Evolutionary conservation across 2,113 vertebrate species (phyloP).

Genomic region (Sinocyclocheilus anshuiensis): DNA sequence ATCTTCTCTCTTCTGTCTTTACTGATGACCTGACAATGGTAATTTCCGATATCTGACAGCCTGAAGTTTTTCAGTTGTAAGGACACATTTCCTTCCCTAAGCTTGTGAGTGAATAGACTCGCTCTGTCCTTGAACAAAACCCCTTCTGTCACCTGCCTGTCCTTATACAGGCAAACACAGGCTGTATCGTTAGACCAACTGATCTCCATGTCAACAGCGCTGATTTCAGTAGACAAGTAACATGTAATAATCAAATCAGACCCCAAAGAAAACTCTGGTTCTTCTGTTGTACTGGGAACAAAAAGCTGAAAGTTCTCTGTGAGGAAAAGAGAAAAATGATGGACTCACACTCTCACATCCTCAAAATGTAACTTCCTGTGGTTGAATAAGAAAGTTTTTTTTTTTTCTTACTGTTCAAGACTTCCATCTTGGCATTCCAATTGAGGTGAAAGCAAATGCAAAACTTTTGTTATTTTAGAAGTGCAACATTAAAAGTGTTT

Average conservation of each 20-base stretch:
- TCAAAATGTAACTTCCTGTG: too few species aligned
- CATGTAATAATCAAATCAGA: background rate
- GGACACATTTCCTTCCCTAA: background rate
- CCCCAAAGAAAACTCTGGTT: background rate
- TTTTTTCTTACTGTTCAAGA: background rate
- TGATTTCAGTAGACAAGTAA: background rate
- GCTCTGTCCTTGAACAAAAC: background rate
- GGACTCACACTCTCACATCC: background rate
- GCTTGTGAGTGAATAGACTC: background rate
- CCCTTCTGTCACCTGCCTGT: background rate
- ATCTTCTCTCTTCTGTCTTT: background rate
- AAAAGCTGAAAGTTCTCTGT: slow-evolving; percentile 1
- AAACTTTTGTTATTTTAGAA: background rate
- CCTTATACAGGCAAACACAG: slow-evolving; percentile 14
- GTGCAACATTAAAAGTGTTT: too few species aligned
- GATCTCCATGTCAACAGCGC: background rate
- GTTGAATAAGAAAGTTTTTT: too few species aligned
- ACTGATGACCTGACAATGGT: background rate
- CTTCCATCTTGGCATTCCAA: background rate
- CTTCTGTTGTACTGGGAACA: background rate
- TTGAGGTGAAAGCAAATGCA: background rate
- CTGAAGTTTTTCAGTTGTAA: slow-evolving; percentile 5
- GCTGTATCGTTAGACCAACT: background rate
- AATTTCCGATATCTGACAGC: background rate
- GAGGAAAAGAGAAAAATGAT: background rate